Base-by-base conservation (phyloP, 2,797 vertebrate species). In the Sebastes diploproa region DNA sequence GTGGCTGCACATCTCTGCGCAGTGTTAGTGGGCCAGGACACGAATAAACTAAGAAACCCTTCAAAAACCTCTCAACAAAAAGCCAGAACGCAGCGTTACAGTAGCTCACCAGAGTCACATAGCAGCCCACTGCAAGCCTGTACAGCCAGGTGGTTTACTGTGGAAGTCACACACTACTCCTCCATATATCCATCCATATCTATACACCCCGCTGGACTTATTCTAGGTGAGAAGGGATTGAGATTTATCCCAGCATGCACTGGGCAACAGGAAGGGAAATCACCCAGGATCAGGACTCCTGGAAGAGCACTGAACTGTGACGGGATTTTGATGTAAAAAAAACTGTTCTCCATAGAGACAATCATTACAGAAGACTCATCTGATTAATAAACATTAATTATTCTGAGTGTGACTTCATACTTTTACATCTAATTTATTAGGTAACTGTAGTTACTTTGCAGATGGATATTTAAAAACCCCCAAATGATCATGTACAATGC, bases 41-140 rank as follows among this genome's bases (percentile, higher is more conserved):
- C 22, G 46, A 77, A 75, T 66, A 74, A 68, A 72, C n/a, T n/a
- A 32, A 70, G 65, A 65, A 25, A 68, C 61, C 58, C 72, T 73
- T 36, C n/a, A 64, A 58, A 38, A 73, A 32, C 8, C 55, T 72
- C 73, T 56, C 72, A 52, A 18, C 65, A 32, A 12, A 27, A 65
- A 64, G 61, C 56, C 12, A 18, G 20, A 56, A 36, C 6, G 23
- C 64, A 58, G 46, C 78, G 11, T 34, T 50, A 42, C 38, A 16
- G 38, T 42, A 12, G 18, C 58, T 71, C 29, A 38, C 11, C 56
- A 52, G 14, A 27, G 22, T 29, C 25, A 27, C 32, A 61, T 0
- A 30, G 56, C 3, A 30, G 25, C n/a, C 23, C 11, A 36, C 64
- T 22, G 42, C 29, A 77, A 23, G 22, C 30, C 58, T 54, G 32